These are phyloP conservation scores for Megalurothrips usitatus DNA, from an alignment of 2,888 invertebrate genomes.

Conservation along the genomic window DNA sequence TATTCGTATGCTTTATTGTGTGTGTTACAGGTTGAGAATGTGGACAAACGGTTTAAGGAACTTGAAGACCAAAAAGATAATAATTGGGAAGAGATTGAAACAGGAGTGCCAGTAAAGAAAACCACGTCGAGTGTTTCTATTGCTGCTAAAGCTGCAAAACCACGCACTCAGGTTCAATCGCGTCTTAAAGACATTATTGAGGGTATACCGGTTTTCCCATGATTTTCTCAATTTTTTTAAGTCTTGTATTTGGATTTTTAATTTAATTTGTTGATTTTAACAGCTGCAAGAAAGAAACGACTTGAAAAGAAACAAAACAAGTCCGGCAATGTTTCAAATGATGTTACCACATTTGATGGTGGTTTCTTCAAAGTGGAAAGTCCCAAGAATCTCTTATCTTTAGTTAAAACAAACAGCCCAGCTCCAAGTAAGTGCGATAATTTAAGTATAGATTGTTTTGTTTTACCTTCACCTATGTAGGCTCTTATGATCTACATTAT, in stretches of 20 bases:
- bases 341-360: constrained; percentile 49
- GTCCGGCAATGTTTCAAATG: neutral
- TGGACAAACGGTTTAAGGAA: constrained; percentile 57
- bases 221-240: neutral
- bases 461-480: neutral
- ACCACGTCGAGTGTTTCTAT: constrained; percentile 12
- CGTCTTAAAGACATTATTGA: constrained; percentile 49
- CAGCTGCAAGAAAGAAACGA: neutral
- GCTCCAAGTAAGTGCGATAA: neutral
- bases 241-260: neutral
- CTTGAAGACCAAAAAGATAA: constrained; percentile 49
- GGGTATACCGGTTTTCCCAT: constrained; percentile 41
- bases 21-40: constrained; percentile 54
- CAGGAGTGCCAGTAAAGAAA: constrained; percentile 38
- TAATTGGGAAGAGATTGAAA: constrained; percentile 53
- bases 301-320: neutral
- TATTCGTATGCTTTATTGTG: constrained; percentile 1
- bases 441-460: neutral
- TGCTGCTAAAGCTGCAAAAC: constrained; percentile 38
- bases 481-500: neutral
- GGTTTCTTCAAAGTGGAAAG: constrained; percentile 51
- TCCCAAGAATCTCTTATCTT: constrained; percentile 43
- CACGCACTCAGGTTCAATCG: constrained; percentile 40
- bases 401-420: neutral
- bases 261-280: neutral